phyloP scores from a whole-genome alignment of 2,113 vertebrate species.

The Syngnathoides biaculeatus region DNA sequence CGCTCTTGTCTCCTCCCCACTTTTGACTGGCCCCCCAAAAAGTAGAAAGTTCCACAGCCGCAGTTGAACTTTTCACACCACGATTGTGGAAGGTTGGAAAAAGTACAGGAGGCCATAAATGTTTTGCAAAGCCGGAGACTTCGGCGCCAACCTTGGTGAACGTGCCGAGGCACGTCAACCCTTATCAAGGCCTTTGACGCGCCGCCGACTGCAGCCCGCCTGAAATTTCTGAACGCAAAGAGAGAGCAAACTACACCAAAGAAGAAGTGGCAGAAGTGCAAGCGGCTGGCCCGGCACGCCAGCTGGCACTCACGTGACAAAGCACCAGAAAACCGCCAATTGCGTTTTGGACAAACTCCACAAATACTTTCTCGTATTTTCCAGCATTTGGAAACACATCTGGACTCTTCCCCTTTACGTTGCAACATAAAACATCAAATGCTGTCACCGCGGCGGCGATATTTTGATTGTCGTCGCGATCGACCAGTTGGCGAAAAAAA shows the following conservation, averaged over 20 bases:
- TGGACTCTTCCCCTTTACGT: too few species aligned
- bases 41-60: too few species aligned
- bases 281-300: conserved; percentile 2
- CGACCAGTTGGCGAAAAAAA: too few species aligned
- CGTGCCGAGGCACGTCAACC: conserved; percentile 35
- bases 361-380: too few species aligned
- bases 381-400: too few species aligned
- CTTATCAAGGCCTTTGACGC: conserved; percentile 22
- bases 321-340: neutral
- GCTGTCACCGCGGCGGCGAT: too few species aligned
- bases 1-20: too few species aligned
- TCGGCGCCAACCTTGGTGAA: neutral
- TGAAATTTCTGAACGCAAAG: conserved; percentile 2
- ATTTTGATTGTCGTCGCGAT: too few species aligned
- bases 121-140: neutral
- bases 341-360: neutral
- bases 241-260: conserved; percentile 1
- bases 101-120: neutral
- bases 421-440: too few species aligned
- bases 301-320: neutral
- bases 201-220: conserved; percentile 1
- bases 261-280: conserved; percentile 1
- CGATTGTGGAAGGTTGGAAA: neutral
- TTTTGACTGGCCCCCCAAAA: too few species aligned
- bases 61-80: neutral